Percentiles rank a stretch among this genome's conserved stretches.
These are phyloP conservation scores for Ditylenchus dipsaci DNA, from an alignment of 1,140 invertebrate species.

Conservation along the genomic window DNA sequence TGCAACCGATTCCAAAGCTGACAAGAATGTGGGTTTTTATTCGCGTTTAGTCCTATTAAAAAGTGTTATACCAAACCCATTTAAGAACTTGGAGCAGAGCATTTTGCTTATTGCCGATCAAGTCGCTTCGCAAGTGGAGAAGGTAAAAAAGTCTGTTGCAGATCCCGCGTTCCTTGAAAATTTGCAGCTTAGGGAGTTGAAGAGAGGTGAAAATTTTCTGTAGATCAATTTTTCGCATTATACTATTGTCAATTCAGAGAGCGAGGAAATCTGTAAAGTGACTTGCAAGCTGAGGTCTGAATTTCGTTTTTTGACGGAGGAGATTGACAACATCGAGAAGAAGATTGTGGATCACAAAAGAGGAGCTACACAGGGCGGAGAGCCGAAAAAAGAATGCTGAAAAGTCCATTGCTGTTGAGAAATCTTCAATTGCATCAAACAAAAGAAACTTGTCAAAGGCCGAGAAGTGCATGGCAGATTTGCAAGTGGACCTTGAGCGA, in stretches of 20 bases:
- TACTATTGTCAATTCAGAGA: slow-evolving; percentile 50
- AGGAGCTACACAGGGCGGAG: slow-evolving; percentile 67
- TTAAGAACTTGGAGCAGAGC: slow-evolving; percentile 4
- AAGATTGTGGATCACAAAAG: slow-evolving; percentile 70
- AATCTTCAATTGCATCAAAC: slow-evolving; percentile 75
- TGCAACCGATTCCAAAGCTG: neutral
- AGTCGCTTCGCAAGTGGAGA: slow-evolving; percentile 15
- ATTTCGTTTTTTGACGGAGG: slow-evolving; percentile 67
- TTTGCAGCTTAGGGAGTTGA: neutral
- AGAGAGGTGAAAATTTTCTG: neutral
- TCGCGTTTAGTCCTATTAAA: neutral
- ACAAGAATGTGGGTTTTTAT: slow-evolving; percentile 5
- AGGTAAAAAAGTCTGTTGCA: slow-evolving; percentile 11
- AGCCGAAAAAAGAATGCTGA: slow-evolving; percentile 71
- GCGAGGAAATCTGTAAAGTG: slow-evolving; percentile 66
- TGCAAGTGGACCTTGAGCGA: slow-evolving; percentile 61
- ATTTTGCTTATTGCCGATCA: neutral
- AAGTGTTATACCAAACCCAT: neutral
- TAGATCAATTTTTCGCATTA: neutral
- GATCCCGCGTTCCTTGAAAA: slow-evolving; percentile 11
- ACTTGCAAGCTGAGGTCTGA: slow-evolving; percentile 66
- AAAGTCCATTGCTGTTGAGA: slow-evolving; percentile 70
- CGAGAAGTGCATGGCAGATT: slow-evolving; percentile 62
- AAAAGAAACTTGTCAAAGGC: slow-evolving; percentile 60
- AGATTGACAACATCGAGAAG: slow-evolving; percentile 73